phyloP scores from a whole-genome alignment of 2,113 vertebrate genomes.

The Austrofundulus limnaeus region DNA sequence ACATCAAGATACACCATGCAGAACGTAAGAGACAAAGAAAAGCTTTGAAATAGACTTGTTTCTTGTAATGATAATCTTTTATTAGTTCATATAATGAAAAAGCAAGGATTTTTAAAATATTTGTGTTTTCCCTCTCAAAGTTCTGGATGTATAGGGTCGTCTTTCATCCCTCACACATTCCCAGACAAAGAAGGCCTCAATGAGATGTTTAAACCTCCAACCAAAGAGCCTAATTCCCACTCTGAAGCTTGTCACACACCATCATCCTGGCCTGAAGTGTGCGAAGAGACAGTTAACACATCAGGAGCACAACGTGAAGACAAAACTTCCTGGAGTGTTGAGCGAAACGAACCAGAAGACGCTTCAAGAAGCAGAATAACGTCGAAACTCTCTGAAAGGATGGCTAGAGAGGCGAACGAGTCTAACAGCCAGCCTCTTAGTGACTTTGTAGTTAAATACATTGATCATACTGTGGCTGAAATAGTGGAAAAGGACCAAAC shows the following conservation, averaged over 20 bases:
- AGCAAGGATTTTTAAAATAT: background rate
- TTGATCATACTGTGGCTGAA: conserved; percentile 3
- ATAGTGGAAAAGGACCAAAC: conserved; percentile 17
- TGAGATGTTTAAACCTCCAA: conserved; percentile 10
- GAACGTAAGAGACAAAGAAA: conserved; percentile 38
- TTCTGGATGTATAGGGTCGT: conserved; percentile 27
- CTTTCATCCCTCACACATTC: conserved; percentile 28
- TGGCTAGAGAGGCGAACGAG: background rate
- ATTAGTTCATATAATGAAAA: conserved; percentile 4
- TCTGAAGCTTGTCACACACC: background rate
- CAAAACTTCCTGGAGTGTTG: background rate
- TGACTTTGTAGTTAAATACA: background rate
- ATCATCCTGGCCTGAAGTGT: conserved; percentile 6
- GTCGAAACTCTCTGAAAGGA: conserved; percentile 17
- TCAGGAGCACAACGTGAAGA: conserved; percentile 15
- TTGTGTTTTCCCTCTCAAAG: conserved; percentile 28
- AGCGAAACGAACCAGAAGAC: conserved; percentile 8
- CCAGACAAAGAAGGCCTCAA: background rate
- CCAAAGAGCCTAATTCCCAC: background rate
- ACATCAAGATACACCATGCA: conserved; percentile 10
- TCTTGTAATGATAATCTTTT: background rate
- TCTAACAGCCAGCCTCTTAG: conserved; percentile 3
- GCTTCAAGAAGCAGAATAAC: conserved; percentile 17
- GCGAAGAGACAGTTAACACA: background rate
- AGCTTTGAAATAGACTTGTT: background rate